Evolutionary conservation across 2,113 vertebrate genomes (phyloP).

Genomic region (Callaeas wilsoni): DNA sequence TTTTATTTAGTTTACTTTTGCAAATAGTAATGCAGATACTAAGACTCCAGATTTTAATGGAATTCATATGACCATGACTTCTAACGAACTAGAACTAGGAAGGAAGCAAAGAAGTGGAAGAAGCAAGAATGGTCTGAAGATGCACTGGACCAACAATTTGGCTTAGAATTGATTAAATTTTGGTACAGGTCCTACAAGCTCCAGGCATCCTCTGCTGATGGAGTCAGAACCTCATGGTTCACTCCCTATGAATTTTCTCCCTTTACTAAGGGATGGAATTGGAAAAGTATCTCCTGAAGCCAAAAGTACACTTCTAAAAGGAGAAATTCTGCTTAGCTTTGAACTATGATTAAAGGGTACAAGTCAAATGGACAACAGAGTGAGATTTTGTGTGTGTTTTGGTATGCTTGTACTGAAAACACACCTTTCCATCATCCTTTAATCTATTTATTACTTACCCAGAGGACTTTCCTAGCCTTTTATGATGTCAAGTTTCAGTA

Average conservation of each 20-base stretch:
- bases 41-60: neutral
- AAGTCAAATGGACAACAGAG: neutral
- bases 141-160: neutral
- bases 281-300: neutral
- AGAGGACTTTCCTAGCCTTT: conserved; percentile 46
- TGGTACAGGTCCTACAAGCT: neutral
- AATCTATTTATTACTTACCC: conserved; percentile 39
- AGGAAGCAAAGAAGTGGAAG: neutral
- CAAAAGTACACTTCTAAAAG: neutral
- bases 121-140: neutral
- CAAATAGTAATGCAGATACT: neutral
- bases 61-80: neutral
- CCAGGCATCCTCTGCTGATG: neutral
- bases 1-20: neutral
- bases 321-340: conserved; percentile 3
- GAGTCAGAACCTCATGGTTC: neutral
- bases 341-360: conserved; percentile 29
- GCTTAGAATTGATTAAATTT: neutral
- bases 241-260: neutral
- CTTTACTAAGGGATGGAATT: neutral
- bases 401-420: neutral
- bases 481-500: conserved; percentile 53
- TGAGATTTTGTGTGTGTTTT: neutral
- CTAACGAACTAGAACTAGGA: neutral
- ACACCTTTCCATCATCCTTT: conserved; percentile 11